phyloP scores from a whole-genome alignment of 2,797 vertebrate species.

The Halcyon chelicuti region DNA sequence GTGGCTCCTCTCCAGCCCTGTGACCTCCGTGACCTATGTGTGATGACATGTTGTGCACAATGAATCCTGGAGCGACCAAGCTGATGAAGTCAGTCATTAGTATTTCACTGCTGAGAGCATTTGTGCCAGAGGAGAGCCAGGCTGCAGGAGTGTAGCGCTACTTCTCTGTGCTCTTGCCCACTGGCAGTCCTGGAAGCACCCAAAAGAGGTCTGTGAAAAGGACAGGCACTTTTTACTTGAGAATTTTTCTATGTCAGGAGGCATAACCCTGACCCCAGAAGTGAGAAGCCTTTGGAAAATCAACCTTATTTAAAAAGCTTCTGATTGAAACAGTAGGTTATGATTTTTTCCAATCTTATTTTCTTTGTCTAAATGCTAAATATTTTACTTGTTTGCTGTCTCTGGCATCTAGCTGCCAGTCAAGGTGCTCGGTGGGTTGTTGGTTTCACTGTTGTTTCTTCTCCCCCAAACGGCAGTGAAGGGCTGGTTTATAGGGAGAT shows the following conservation, averaged over 20 bases:
- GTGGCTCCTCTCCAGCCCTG: background rate
- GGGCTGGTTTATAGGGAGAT: background rate
- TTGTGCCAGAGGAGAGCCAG: background rate
- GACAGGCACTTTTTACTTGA: background rate
- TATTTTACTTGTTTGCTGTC: background rate
- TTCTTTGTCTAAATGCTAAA: background rate
- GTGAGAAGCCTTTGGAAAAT: background rate
- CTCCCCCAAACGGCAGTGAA: background rate
- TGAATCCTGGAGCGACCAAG: background rate
- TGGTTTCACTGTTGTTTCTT: background rate
- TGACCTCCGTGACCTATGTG: background rate
- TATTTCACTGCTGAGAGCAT: background rate
- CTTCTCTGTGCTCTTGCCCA: background rate
- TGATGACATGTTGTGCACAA: accelerated
- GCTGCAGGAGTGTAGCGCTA: accelerated
- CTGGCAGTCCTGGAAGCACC: background rate
- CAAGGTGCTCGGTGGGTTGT: accelerated
- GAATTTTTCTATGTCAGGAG: background rate
- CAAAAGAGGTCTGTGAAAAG: background rate
- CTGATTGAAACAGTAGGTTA: background rate
- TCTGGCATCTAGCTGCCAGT: background rate
- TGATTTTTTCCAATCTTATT: background rate
- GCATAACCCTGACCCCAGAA: background rate
- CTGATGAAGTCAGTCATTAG: background rate
- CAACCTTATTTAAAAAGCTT: background rate